A percentile compares a stretch with the other conserved stretches of the same genome.
These are phyloP conservation scores for Astyanax mexicanus DNA, from an alignment of 2,797 vertebrate genomes.

Conservation along the genomic window DNA sequence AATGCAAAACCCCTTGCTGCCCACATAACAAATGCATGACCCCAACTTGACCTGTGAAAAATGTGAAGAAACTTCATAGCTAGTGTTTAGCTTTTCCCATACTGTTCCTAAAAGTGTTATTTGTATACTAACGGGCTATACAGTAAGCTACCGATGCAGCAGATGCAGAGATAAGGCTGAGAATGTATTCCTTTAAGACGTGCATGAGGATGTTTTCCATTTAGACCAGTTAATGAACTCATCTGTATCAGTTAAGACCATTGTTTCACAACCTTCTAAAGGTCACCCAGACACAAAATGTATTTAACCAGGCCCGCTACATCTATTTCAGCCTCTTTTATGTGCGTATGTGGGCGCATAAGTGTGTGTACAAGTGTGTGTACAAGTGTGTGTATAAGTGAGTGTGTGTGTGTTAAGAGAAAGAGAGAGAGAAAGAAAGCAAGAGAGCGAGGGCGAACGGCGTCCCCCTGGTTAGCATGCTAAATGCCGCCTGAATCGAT, in stretches of 20 bases:
- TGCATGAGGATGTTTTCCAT: constrained; percentile 45
- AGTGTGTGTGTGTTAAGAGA: constrained; percentile 37
- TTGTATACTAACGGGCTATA: no score
- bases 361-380: constrained; percentile 19
- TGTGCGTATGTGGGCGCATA: constrained; percentile 16
- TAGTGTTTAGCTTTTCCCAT: no score
- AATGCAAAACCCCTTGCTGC: no score
- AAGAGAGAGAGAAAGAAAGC: constrained; percentile 26
- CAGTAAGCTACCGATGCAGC: background rate
- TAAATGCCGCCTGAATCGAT: constrained; percentile 67
- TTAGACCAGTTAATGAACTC: constrained; percentile 47
- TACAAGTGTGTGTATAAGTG: constrained; percentile 10
- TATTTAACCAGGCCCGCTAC: constrained; percentile 21
- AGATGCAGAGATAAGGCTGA: background rate
- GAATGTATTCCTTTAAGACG: background rate
- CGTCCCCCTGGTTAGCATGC: constrained; percentile 57
- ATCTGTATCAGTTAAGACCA: constrained; percentile 52
- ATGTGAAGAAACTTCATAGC: no score
- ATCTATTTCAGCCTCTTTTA: constrained; percentile 27
- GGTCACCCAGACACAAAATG: constrained; percentile 42
- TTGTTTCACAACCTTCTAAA: constrained; percentile 53
- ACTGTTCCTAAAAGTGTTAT: no score
- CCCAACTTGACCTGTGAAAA: no score
- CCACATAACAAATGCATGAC: no score
- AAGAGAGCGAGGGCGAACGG: no score